phyloP scores from a whole-genome alignment of 2,888 invertebrate species.

The Boloria euphrosyne region DNA sequence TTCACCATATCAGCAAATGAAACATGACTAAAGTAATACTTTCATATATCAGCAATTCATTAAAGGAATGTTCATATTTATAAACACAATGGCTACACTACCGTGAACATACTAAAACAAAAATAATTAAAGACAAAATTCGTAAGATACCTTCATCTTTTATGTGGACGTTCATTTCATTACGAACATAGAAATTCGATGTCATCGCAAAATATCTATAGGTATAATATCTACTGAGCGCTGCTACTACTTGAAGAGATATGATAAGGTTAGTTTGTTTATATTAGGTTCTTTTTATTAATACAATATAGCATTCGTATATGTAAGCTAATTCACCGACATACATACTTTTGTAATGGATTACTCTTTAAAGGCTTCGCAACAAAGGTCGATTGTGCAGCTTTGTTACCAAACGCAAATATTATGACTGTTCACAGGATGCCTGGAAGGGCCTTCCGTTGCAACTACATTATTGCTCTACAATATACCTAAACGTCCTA shows the following conservation, averaged over 20 bases:
- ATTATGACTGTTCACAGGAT: constrained; percentile 21
- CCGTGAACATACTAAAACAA: too few species aligned
- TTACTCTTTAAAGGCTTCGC: constrained; percentile 23
- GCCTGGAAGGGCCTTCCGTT: constrained; percentile 6
- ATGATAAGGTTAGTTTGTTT: constrained; percentile 25
- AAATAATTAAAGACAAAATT: too few species aligned
- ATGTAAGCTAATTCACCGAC: constrained; percentile 8
- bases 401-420: constrained; percentile 11
- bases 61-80: neutral
- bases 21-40: neutral
- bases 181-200: neutral
- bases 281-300: constrained; percentile 27
- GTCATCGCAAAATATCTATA: neutral
- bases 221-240: neutral
- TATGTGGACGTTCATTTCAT: too few species aligned
- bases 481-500: neutral
- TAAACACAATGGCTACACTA: neutral
- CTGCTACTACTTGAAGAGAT: constrained; percentile 14
- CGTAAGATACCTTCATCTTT: too few species aligned
- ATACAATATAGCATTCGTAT: constrained; percentile 20
- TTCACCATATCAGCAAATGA: constrained; percentile 17
- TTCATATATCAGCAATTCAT: constrained; percentile 10
- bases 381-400: constrained; percentile 6
- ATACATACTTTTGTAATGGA: constrained; percentile 16
- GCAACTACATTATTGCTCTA: constrained; percentile 7